A percentile compares a stretch with the other conserved stretches of the same genome.
phyloP scores from a whole-genome alignment of 1,140 invertebrate species.

The Polypedilum vanderplanki region DNA sequence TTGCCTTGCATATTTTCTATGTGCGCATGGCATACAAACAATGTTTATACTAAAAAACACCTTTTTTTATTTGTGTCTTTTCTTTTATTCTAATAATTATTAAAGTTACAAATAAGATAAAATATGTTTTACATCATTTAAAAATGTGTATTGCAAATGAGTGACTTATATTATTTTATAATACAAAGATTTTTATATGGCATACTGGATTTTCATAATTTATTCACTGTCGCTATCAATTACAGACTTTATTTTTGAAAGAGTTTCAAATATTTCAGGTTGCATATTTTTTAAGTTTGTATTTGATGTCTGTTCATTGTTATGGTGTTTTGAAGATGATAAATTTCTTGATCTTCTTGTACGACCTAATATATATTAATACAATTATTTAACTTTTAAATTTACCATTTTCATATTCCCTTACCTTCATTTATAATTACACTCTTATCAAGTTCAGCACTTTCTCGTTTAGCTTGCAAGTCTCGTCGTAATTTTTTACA shows the following conservation, averaged over 20 bases:
- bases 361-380: not conserved
- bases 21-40: not conserved
- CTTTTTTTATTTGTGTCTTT: not conserved
- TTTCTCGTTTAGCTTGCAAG: conserved; percentile 2
- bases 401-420: not conserved
- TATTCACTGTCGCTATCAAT: not conserved
- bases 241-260: not conserved
- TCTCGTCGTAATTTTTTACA: conserved; percentile 1
- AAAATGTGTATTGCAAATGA: not conserved
- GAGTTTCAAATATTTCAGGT: not conserved
- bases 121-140: not conserved
- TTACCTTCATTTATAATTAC: conserved; percentile 5
- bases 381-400: too few species aligned
- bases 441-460: conserved; percentile 21
- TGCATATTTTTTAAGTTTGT: not conserved
- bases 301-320: not conserved
- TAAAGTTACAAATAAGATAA: not conserved
- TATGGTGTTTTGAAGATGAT: not conserved
- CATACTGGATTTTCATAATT: not conserved
- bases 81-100: not conserved
- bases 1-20: not conserved
- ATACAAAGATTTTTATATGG: not conserved
- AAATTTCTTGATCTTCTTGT: not conserved
- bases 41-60: not conserved
- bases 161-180: not conserved